Evolutionary conservation across 2,888 invertebrate genomes (phyloP).

Genomic region (Crepidodera aurea): DNA sequence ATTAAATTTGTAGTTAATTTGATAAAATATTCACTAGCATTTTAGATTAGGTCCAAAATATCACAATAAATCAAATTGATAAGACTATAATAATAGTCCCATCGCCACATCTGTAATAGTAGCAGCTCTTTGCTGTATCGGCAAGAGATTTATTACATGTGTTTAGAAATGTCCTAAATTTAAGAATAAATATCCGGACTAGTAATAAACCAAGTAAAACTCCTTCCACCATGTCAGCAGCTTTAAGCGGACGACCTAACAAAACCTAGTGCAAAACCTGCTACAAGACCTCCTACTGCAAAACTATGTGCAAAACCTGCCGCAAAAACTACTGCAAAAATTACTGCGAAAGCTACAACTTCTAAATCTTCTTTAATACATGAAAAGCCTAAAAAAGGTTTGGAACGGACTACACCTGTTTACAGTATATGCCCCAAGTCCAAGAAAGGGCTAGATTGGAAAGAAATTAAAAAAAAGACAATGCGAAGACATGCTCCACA

Average conservation of each 20-base stretch:
- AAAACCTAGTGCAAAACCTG: background rate
- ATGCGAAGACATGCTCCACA: slow-evolving; percentile 53
- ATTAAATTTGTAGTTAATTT: slow-evolving; percentile 13
- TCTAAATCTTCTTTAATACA: background rate
- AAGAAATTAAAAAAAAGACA: slow-evolving; percentile 51
- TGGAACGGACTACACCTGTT: too few relatives aligned
- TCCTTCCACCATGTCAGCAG: background rate
- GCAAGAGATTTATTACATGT: too few relatives aligned
- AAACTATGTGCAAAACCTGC: too few relatives aligned
- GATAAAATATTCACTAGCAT: slow-evolving; percentile 34
- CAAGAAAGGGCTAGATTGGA: slow-evolving; percentile 45
- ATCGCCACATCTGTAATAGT: slow-evolving; percentile 46
- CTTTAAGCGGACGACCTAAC: too few relatives aligned
- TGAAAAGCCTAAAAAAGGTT: slow-evolving; percentile 32
- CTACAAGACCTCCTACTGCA: too few relatives aligned
- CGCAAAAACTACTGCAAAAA: too few relatives aligned
- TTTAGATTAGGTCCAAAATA: slow-evolving; percentile 33
- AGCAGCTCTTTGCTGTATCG: too few relatives aligned
- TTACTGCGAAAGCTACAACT: slow-evolving; percentile 1
- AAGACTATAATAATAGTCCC: too few relatives aligned
- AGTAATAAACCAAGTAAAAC: too few relatives aligned
- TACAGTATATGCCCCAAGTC: too few relatives aligned
- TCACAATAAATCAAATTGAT: too few relatives aligned
- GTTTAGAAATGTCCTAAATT: too few relatives aligned
- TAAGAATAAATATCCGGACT: slow-evolving; percentile 1